phyloP scores from a whole-genome alignment of 2,113 vertebrate genomes.

The Salvelinus sp. region DNA sequence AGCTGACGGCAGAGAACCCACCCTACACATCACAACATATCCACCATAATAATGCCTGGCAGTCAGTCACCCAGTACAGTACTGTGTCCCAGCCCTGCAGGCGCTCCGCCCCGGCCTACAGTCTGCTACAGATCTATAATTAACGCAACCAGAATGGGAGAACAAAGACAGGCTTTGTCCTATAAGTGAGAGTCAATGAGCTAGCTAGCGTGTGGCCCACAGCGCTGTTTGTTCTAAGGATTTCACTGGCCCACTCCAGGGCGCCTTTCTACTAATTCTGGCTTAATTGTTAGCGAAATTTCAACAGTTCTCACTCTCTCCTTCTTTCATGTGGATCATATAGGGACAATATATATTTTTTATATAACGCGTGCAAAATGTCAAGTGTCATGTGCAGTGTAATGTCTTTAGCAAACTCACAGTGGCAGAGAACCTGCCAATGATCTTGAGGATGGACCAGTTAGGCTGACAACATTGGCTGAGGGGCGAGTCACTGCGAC shows the following conservation, averaged over 20 bases:
- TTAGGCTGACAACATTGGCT: not conserved
- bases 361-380: not conserved
- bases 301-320: not conserved
- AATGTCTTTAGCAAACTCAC: not conserved
- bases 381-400: not conserved
- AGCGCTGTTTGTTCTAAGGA: not conserved
- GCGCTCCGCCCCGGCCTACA: not conserved
- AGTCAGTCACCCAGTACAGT: not conserved
- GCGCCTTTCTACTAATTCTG: not conserved
- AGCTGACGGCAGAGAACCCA: too few relatives aligned
- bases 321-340: not conserved
- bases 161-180: constrained; percentile 22
- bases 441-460: not conserved
- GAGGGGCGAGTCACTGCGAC: not conserved
- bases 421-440: not conserved
- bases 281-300: not conserved
- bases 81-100: not conserved
- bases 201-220: not conserved
- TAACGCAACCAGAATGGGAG: not conserved
- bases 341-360: not conserved
- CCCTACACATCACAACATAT: not conserved
- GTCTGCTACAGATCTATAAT: constrained; percentile 2
- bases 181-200: not conserved
- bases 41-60: not conserved
- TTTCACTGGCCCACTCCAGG: not conserved